Evolutionary conservation across 1,140 invertebrate genomes (phyloP).

Genomic region (Sitodiplosis mosellana): DNA sequence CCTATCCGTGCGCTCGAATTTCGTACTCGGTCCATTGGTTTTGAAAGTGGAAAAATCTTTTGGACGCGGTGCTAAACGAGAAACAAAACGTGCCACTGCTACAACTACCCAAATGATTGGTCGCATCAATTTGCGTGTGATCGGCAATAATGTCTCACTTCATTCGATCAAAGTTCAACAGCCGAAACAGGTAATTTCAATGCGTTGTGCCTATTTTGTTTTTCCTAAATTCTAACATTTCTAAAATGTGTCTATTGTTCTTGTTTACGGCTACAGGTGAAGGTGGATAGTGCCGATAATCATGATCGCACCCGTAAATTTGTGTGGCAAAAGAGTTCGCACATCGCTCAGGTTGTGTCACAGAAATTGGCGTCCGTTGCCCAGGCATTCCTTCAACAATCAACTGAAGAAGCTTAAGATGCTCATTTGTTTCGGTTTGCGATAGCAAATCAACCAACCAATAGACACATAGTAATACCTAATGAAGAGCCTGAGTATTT

Average conservation of each 20-base stretch:
- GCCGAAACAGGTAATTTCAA: constrained; percentile 73
- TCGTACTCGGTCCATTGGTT: constrained; percentile 54
- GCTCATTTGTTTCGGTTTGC: too few relatives aligned
- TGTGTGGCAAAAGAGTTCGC: constrained; percentile 58
- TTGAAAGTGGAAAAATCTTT: constrained; percentile 69
- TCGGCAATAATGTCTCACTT: constrained; percentile 53
- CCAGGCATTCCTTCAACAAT: constrained; percentile 45
- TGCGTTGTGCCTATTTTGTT: too few relatives aligned
- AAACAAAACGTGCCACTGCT: constrained; percentile 61
- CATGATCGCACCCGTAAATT: constrained; percentile 65
- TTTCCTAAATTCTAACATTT: too few relatives aligned
- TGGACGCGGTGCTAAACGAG: constrained; percentile 53
- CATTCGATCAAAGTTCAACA: constrained; percentile 67
- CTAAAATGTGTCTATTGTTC: too few relatives aligned
- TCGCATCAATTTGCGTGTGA: constrained; percentile 53
- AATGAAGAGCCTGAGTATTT: too few relatives aligned
- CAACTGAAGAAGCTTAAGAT: constrained; percentile 6
- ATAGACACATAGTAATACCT: too few relatives aligned
- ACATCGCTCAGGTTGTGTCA: constrained; percentile 63
- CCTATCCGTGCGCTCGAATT: constrained; percentile 62
- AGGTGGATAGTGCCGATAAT: constrained; percentile 59
- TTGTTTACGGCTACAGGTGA: constrained; percentile 37
- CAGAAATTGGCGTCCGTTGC: constrained; percentile 57
- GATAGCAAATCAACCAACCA: too few relatives aligned
- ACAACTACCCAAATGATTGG: constrained; percentile 70